Base-by-base conservation (phyloP, 2,797 vertebrate genomes). In the Spondyliosoma cantharus region DNA sequence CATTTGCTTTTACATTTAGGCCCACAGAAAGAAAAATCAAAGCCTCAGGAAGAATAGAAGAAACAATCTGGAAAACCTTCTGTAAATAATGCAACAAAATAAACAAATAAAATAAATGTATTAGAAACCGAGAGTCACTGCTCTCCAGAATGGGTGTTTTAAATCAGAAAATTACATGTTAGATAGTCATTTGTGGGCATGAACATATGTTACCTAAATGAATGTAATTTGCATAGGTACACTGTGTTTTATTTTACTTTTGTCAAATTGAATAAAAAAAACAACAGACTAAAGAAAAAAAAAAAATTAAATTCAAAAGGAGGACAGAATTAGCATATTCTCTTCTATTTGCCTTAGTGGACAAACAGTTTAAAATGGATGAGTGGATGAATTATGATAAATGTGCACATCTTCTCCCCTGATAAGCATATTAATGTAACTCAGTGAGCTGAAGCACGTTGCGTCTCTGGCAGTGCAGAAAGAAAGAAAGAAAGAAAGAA, bases 331-430 rank as follows among this genome's bases (percentile, higher is more conserved):
- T 14, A 13, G 13, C 32, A 5, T 37, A 0, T 5, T 14, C 5
- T 13, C n/a, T 29, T 66, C 9, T 20, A 60, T 56, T 56, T 22
- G 3, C 8, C 1, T 64, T 0, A 43, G 12, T 12, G 1, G 58
- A 74, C 19, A 24, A 32, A 53, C 13, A 5, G 43, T 57, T n/a
- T 29, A 67, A 71, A 59, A 59, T 7, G 16, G 14, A 7, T 25
- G 24, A 56, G 87, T 86, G 63, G 79, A 86, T 60, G 81, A 87
- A 89, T 93, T n/a, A 74, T 92, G 91, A 94, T 91, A 80, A 90
- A 96, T 90, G 84, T 79, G 53, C 37, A 82, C 78, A 67, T 42
- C 67, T 54, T 77, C 54, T 42, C 82, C 89, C 89, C 73, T 81
- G 88, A 13, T 45, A 86, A 85, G 82, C 87, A 85, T 74, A 49